These are phyloP conservation scores for Meiosimyza platycephala DNA, from an alignment of 2,888 invertebrate species.

Conservation along the genomic window DNA sequence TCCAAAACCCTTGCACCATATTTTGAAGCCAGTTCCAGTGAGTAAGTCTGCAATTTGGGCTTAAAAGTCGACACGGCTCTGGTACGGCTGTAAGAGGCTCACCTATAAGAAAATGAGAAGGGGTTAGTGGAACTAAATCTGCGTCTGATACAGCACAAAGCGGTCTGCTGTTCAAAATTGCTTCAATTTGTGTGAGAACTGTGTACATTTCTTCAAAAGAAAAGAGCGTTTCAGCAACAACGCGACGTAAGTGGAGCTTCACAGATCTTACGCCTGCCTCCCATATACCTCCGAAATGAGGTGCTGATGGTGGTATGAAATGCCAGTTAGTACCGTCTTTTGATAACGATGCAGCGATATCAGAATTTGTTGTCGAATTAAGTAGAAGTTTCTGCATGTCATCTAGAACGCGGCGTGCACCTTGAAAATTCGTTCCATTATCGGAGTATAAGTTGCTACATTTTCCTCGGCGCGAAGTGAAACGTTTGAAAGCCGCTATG, in stretches of 20 bases:
- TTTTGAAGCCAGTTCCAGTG: constrained; percentile 27
- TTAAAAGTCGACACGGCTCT: neutral
- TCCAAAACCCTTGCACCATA: constrained; percentile 42
- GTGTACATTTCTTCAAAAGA: constrained; percentile 40
- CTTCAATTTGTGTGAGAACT: constrained; percentile 42
- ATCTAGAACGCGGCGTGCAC: constrained; percentile 17
- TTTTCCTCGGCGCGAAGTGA: constrained; percentile 30
- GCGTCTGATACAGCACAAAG: constrained; percentile 36
- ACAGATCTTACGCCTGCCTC: constrained; percentile 32
- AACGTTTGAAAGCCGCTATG: constrained; percentile 32
- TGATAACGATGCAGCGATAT: neutral
- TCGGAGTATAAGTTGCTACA: constrained; percentile 32
- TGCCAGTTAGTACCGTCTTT: constrained; percentile 31
- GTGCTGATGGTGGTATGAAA: constrained; percentile 40
- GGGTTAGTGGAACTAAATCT: constrained; percentile 30
- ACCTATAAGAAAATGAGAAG: constrained; percentile 40
- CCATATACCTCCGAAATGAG: constrained; percentile 38
- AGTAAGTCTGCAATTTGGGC: neutral
- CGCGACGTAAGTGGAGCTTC: constrained; percentile 33
- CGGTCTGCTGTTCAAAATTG: constrained; percentile 36
- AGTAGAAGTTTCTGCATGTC: constrained; percentile 35
- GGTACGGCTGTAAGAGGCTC: constrained; percentile 35
- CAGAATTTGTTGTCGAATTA: constrained; percentile 21
- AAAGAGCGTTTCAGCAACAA: constrained; percentile 33
- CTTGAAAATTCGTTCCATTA: constrained; percentile 33